phyloP scores from a whole-genome alignment of 2,113 vertebrate genomes.

The Psittacus erithacus region DNA sequence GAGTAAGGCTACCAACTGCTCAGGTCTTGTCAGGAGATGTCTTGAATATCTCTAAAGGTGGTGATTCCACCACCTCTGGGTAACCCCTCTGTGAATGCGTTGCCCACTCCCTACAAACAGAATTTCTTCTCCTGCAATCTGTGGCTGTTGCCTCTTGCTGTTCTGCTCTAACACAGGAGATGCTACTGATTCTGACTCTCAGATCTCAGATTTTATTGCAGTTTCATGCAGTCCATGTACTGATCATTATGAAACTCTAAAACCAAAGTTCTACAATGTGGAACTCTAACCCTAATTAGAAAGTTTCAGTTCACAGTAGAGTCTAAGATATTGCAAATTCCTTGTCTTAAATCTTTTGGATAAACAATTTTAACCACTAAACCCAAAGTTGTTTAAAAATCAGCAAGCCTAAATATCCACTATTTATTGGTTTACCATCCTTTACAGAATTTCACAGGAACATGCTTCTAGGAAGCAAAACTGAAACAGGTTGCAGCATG shows the following conservation, averaged over 20 bases:
- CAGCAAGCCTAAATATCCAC: not conserved
- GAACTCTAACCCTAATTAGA: not conserved
- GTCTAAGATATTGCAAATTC: not conserved
- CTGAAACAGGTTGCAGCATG: not conserved
- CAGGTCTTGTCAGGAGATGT: not conserved
- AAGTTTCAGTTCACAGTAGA: not conserved
- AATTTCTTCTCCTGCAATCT: not conserved
- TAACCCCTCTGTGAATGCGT: not conserved
- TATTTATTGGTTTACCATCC: not conserved
- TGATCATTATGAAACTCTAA: not conserved
- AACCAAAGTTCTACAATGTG: not conserved
- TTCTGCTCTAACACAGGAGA: not conserved
- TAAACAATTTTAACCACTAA: not conserved
- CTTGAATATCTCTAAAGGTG: not conserved
- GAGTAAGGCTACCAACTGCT: not conserved
- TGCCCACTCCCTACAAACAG: not conserved
- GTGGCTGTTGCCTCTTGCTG: not conserved
- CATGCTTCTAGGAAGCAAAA: not conserved
- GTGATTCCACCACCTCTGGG: not conserved
- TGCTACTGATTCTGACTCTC: rapidly evolving
- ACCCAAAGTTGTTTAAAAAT: not conserved
- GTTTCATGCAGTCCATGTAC: not conserved
- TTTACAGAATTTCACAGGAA: not conserved
- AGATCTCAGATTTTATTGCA: not conserved
- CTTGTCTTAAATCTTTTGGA: not conserved